These are phyloP conservation scores for Bergia puertoricense DNA, from an alignment of 92 coral and sea anemone species.

Conservation along the genomic window DNA sequence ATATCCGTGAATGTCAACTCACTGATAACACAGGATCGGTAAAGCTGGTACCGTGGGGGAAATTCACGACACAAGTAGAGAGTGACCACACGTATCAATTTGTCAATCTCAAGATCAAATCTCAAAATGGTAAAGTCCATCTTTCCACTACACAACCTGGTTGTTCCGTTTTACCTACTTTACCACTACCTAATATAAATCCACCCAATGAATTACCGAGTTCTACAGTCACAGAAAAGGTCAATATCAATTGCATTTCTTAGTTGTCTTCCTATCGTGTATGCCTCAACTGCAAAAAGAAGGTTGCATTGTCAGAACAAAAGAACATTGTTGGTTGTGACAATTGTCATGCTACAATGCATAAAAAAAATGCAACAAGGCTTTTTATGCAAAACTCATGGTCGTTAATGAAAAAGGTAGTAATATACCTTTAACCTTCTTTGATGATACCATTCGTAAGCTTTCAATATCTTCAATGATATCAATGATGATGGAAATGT, in stretches of 20 bases:
- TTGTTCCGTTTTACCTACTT: background rate
- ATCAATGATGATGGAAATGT: conserved; percentile 27
- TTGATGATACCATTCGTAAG: conserved; percentile 46
- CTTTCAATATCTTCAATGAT: conserved; percentile 30
- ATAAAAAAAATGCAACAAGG: conserved; percentile 35
- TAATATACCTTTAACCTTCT: conserved; percentile 42
- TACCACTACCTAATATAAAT: background rate
- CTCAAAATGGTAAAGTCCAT: background rate
- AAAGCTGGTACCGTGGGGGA: conserved; percentile 11
- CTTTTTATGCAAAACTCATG: conserved; percentile 34
- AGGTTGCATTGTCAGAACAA: conserved; percentile 40
- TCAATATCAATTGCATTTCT: conserved; percentile 17
- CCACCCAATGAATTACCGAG: conserved; percentile 12
- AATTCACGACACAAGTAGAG: background rate
- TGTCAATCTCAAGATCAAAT: conserved; percentile 7
- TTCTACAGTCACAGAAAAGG: background rate
- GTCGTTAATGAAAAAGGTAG: background rate
- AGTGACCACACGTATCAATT: background rate
- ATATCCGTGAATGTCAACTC: background rate
- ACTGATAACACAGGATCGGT: conserved; percentile 20
- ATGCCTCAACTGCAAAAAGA: conserved; percentile 44
- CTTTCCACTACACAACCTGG: background rate
- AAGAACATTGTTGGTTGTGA: conserved; percentile 40
- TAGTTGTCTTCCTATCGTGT: conserved; percentile 12
- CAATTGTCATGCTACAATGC: conserved; percentile 39